Conservation (phyloP, 1,140 invertebrate species). For the Philaenus spumarius region DNA sequence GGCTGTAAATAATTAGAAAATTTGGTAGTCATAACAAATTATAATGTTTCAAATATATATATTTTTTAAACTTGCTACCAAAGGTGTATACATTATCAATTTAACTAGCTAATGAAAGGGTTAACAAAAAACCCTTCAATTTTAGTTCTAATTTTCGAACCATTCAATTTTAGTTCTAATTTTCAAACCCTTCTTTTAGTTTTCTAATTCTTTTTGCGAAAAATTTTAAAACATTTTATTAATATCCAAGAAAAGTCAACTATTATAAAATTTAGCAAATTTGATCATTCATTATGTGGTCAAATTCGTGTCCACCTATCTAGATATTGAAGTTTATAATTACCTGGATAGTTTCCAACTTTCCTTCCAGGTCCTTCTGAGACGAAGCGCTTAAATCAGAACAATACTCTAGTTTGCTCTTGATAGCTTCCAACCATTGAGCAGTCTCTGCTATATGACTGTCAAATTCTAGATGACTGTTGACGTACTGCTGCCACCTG, state of each 20-base stretch:
- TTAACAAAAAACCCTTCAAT: too few relatives aligned
- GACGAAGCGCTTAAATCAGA: conserved; percentile 71
- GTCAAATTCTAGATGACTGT: conserved; percentile 82
- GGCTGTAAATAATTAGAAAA: not conserved
- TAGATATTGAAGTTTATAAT: not conserved
- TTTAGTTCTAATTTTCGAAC: too few relatives aligned
- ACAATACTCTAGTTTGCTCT: conserved; percentile 76
- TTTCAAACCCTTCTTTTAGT: too few relatives aligned
- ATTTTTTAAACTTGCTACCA: too few relatives aligned
- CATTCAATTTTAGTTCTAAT: too few relatives aligned
- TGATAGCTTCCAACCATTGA: conserved; percentile 78
- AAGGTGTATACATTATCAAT: too few relatives aligned
- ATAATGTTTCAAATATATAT: too few relatives aligned
- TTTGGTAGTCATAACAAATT: not conserved
- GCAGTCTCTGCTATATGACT: conserved; percentile 69
- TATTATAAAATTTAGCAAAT: too few relatives aligned
- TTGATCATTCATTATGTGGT: too few relatives aligned
- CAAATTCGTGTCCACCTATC: not conserved
- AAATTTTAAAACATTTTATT: not conserved
- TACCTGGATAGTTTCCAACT: conserved; percentile 65
- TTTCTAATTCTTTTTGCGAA: not conserved
- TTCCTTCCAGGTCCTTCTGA: conserved; percentile 78
- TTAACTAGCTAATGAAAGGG: too few relatives aligned
- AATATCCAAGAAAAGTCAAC: too few relatives aligned
- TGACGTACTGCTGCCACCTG: conserved; percentile 88